phyloP scores from a whole-genome alignment of 1,140 invertebrate genomes.

The Drosophila subobscura region DNA sequence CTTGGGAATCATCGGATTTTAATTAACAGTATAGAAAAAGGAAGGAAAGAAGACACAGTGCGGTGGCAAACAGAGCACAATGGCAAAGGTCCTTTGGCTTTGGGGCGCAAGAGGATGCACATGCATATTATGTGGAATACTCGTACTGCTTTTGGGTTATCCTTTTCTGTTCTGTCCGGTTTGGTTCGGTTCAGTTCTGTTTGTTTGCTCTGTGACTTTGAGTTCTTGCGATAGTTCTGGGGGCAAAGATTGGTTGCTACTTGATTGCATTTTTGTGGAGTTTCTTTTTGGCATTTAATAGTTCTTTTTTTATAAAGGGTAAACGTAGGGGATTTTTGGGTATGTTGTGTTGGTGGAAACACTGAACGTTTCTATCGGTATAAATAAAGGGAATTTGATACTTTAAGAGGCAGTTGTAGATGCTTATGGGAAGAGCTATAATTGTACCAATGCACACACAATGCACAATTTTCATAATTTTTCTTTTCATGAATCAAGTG shows the following conservation, averaged over 20 bases:
- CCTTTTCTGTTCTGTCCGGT: slow-evolving; percentile 15
- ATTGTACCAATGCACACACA: too few relatives aligned
- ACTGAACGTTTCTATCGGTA: too few relatives aligned
- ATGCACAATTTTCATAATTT: too few relatives aligned
- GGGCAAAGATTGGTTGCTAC: slow-evolving; percentile 8
- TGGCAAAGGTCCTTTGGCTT: slow-evolving; percentile 20
- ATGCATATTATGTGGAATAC: slow-evolving; percentile 33
- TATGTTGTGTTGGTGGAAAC: too few relatives aligned
- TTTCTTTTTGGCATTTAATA: slow-evolving; percentile 1
- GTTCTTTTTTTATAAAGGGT: too few relatives aligned
- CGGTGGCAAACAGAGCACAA: slow-evolving; percentile 16
- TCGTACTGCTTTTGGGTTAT: too few relatives aligned
- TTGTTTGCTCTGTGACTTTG: slow-evolving; percentile 32
- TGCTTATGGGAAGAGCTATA: too few relatives aligned
- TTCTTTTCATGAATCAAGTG: slow-evolving; percentile 38
- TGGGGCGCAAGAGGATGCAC: slow-evolving; percentile 15
- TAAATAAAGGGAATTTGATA: too few relatives aligned
- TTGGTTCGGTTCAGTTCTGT: not conserved
- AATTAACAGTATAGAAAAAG: slow-evolving; percentile 60
- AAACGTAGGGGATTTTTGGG: too few relatives aligned
- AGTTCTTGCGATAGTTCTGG: slow-evolving; percentile 11
- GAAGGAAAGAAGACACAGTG: slow-evolving; percentile 13
- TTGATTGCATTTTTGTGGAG: slow-evolving; percentile 36
- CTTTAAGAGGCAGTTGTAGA: too few relatives aligned
- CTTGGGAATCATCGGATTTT: slow-evolving; percentile 64